A percentile compares a stretch with the other conserved stretches of the same genome.
Evolutionary conservation across 2,888 invertebrate genomes (phyloP).

Genomic region (Caenorhabditis doughertyi): DNA sequence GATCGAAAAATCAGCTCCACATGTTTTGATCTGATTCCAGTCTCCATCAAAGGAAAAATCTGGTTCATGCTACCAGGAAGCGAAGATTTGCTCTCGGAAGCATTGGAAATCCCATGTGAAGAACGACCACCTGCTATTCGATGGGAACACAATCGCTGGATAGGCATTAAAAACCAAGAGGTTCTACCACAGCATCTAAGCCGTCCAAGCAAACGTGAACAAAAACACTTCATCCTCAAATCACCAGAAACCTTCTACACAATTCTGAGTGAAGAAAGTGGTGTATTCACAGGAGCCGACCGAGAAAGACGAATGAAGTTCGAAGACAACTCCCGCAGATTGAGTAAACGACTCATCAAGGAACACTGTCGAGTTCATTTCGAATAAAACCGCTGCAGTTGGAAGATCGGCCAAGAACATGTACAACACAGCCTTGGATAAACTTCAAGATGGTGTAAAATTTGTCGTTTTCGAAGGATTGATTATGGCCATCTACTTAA

Average conservation of each 20-base stretch:
- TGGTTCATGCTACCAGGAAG: conserved; percentile 21
- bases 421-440: too few relatives aligned
- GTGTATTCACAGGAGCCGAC: conserved; percentile 14
- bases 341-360: neutral
- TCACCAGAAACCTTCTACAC: conserved; percentile 16
- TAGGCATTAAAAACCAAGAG: neutral
- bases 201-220: neutral
- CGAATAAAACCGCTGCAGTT: too few relatives aligned
- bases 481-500: too few relatives aligned
- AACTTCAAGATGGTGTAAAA: too few relatives aligned
- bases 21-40: conserved; percentile 8
- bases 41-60: neutral
- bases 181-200: neutral
- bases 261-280: neutral
- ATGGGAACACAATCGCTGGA: neutral
- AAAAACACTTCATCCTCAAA: neutral
- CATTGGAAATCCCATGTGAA: neutral
- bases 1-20: neutral
- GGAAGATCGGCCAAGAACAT: too few relatives aligned
- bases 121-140: conserved; percentile 1
- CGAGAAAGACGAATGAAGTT: neutral
- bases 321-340: neutral
- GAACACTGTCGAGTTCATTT: neutral
- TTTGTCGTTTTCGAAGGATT: too few relatives aligned
- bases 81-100: neutral